A percentile compares a stretch with the other conserved stretches of the same genome.
phyloP scores from a whole-genome alignment of 2,888 invertebrate species.

The Byasa hedistus region DNA sequence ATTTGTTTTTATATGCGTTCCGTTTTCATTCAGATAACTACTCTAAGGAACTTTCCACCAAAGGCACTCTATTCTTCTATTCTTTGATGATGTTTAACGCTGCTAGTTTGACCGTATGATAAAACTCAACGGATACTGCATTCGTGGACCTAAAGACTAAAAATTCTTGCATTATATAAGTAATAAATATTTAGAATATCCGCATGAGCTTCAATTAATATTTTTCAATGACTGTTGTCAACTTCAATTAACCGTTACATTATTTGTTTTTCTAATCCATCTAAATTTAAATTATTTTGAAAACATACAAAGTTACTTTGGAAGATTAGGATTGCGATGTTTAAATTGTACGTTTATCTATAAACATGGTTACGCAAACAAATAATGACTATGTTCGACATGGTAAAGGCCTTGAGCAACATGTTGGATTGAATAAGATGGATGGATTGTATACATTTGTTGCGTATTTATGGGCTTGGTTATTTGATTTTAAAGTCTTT shows the following conservation, averaged over 20 bases:
- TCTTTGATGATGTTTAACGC: neutral
- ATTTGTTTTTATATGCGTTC: constrained; percentile 8
- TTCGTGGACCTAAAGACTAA: no score
- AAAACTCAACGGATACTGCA: no score
- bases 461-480: constrained; percentile 16
- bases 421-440: constrained; percentile 13
- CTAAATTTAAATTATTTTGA: no score
- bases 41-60: neutral
- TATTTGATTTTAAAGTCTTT: constrained; percentile 10
- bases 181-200: no score
- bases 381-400: constrained; percentile 14
- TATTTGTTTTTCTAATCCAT: no score
- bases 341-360: neutral
- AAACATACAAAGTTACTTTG: neutral
- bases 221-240: no score
- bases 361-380: constrained; percentile 17
- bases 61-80: neutral
- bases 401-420: constrained; percentile 16
- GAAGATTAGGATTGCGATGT: neutral
- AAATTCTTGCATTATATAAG: no score
- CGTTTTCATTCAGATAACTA: neutral
- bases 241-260: no score
- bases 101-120: no score
- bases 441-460: constrained; percentile 1
- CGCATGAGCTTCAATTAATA: no score